These are phyloP conservation scores for Drosophila carrolli DNA, from an alignment of 1,140 invertebrate genomes.

Conservation along the genomic window DNA sequence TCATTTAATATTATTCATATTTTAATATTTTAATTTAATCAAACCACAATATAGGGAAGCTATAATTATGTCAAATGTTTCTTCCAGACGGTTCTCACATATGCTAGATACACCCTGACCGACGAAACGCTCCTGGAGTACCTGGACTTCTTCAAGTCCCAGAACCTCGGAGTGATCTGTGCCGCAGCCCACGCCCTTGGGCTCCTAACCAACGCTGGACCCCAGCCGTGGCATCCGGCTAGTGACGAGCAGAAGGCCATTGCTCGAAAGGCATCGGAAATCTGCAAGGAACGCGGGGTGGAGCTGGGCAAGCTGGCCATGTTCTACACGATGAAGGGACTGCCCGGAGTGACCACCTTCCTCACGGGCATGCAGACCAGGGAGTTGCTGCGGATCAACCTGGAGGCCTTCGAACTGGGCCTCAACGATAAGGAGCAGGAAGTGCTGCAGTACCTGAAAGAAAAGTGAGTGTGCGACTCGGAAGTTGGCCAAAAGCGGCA, in stretches of 20 bases:
- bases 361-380: constrained; percentile 89
- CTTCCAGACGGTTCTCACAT: constrained; percentile 90
- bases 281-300: constrained; percentile 89
- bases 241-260: constrained; percentile 88
- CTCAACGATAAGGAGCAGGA: constrained; percentile 87
- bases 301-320: constrained; percentile 90
- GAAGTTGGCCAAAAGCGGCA: constrained; percentile 63
- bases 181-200: constrained; percentile 93
- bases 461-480: constrained; percentile 86
- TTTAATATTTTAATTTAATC: no score
- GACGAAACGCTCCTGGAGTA: constrained; percentile 91
- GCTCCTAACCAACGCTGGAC: constrained; percentile 90
- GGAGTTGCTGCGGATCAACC: constrained; percentile 87
- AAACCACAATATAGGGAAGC: no score
- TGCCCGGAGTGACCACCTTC: constrained; percentile 87
- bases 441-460: constrained; percentile 87
- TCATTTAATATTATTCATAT: no score
- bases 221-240: constrained; percentile 94
- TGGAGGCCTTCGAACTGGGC: constrained; percentile 87
- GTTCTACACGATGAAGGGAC: constrained; percentile 87
- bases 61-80: background rate
- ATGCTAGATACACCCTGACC: constrained; percentile 91
- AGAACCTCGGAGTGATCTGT: constrained; percentile 92
- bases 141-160: constrained; percentile 89
- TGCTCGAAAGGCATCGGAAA: constrained; percentile 87